phyloP scores from a whole-genome alignment of 2,888 invertebrate genomes.

The Megamerina dolium region DNA sequence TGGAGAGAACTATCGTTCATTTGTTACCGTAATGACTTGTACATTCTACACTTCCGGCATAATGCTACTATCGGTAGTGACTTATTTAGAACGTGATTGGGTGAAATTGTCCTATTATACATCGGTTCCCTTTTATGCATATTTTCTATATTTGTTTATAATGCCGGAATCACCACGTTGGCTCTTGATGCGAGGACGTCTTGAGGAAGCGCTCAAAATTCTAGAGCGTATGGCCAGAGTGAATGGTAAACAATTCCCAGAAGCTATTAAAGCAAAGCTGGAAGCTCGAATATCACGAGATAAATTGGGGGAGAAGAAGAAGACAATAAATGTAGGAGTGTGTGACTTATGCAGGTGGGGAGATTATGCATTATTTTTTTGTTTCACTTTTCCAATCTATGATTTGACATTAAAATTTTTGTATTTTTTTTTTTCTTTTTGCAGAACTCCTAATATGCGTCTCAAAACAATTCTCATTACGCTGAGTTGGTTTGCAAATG shows the following conservation, averaged over 20 bases:
- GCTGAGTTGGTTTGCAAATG: slow-evolving; percentile 87
- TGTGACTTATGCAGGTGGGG: slow-evolving; percentile 43
- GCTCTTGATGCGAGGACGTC: slow-evolving; percentile 75
- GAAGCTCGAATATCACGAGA: slow-evolving; percentile 66
- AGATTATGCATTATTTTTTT: no score
- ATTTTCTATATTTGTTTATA: slow-evolving; percentile 79
- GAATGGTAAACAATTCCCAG: slow-evolving; percentile 71
- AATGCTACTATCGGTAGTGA: slow-evolving; percentile 75
- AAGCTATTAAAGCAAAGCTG: slow-evolving; percentile 64
- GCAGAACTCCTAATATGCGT: slow-evolving; percentile 79
- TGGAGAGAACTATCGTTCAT: slow-evolving; percentile 84
- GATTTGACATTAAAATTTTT: no score
- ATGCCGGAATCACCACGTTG: slow-evolving; percentile 89
- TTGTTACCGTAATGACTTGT: slow-evolving; percentile 88
- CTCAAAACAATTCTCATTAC: slow-evolving; percentile 81
- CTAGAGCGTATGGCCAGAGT: slow-evolving; percentile 70
- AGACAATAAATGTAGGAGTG: slow-evolving; percentile 47
- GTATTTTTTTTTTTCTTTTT: no score
- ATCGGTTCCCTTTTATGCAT: slow-evolving; percentile 76
- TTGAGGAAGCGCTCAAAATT: slow-evolving; percentile 75
- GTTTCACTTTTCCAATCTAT: no score
- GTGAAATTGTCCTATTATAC: slow-evolving; percentile 71
- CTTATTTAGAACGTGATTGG: slow-evolving; percentile 82
- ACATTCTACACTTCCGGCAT: slow-evolving; percentile 84
- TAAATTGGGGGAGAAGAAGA: slow-evolving; percentile 56